phyloP scores from a whole-genome alignment of 2,113 vertebrate genomes.

The Microtus ochrogaster region DNA sequence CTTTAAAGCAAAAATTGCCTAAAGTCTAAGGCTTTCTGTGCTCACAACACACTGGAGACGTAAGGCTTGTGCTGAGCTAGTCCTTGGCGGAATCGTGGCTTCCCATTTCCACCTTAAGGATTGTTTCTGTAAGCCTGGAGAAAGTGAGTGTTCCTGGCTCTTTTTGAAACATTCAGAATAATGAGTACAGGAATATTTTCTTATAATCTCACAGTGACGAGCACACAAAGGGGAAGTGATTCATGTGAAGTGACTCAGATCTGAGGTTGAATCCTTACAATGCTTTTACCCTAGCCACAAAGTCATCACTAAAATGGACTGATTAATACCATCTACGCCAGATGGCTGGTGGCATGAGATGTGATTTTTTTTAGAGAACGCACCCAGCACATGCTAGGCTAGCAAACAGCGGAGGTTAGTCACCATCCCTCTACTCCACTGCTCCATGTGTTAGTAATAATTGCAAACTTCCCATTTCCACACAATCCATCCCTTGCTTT shows the following conservation, averaged over 20 bases:
- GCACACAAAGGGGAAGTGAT: not conserved
- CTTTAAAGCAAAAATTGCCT: not conserved
- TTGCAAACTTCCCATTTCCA: not conserved
- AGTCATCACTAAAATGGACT: not conserved
- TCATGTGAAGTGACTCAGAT: not conserved
- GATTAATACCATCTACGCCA: not conserved
- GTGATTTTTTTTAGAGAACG: not conserved
- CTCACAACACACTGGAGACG: not conserved
- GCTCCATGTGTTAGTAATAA: not conserved
- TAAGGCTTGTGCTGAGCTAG: not conserved
- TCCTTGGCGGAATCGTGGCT: not conserved
- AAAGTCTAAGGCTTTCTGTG: constrained; percentile 2
- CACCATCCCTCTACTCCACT: not conserved
- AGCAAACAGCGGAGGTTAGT: not conserved
- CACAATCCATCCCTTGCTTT: not conserved
- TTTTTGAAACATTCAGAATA: not conserved
- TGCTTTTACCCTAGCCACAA: not conserved
- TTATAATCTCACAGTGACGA: not conserved
- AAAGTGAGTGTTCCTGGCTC: not conserved
- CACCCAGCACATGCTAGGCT: not conserved
- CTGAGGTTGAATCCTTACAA: not conserved
- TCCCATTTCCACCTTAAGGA: not conserved
- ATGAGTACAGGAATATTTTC: not conserved
- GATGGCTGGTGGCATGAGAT: not conserved
- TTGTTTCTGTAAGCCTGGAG: not conserved